Percentiles rank a stretch among this genome's conserved stretches.
Evolutionary conservation across 2,113 vertebrate genomes (phyloP).

Genomic region (Microcebus lehilahytsara): DNA sequence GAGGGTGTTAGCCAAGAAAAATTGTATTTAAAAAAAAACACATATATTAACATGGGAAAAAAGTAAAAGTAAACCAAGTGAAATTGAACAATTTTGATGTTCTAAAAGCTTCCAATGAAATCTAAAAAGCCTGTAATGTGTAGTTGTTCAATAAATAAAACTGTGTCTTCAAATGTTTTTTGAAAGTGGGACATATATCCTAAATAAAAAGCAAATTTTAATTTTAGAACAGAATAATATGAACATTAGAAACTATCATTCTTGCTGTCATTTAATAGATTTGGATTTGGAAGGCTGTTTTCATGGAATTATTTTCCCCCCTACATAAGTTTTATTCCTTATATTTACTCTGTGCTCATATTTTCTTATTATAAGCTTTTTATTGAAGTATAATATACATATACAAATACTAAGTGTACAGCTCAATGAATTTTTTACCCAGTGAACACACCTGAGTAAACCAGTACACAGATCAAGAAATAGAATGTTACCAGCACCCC

Average conservation of each 20-base stretch:
- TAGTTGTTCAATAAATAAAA: constrained; percentile 36
- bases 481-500: background rate
- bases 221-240: constrained; percentile 14
- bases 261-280: background rate
- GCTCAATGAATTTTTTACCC: background rate
- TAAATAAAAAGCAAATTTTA: constrained; percentile 35
- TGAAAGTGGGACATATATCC: constrained; percentile 11
- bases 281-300: constrained; percentile 35
- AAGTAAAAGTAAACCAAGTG: constrained; percentile 42
- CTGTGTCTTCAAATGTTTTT: constrained; percentile 27
- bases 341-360: constrained; percentile 36
- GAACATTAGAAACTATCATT: constrained; percentile 8
- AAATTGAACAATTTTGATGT: constrained; percentile 54
- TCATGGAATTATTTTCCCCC: background rate
- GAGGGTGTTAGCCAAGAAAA: constrained; percentile 61
- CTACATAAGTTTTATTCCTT: background rate
- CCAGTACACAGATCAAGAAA: background rate
- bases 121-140: constrained; percentile 32
- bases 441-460: background rate
- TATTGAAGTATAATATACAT: background rate
- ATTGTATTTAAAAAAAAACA: constrained; percentile 33
- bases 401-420: background rate
- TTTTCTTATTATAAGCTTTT: constrained; percentile 38
- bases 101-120: constrained; percentile 39
- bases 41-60: constrained; percentile 49